phyloP scores from a whole-genome alignment of 1,140 invertebrate species.

The Drosophila ercepeae region DNA sequence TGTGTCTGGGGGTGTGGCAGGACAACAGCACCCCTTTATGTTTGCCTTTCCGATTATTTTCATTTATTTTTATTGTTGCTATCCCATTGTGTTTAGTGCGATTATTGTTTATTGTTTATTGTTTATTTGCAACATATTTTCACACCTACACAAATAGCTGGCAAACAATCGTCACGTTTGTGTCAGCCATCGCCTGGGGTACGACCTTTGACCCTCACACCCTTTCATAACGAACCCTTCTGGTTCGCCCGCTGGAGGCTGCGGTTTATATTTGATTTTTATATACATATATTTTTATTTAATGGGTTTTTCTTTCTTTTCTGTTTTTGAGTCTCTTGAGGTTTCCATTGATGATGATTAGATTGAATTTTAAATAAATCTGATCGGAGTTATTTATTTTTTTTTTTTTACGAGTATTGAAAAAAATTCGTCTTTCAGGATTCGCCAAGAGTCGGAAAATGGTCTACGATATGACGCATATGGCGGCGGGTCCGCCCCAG shows the following conservation, averaged over 20 bases:
- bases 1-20: conserved; percentile 24
- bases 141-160: conserved; percentile 78
- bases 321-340: not conserved
- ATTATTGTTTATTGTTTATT: conserved; percentile 26
- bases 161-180: conserved; percentile 66
- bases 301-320: not conserved
- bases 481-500: conserved; percentile 72
- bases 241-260: not conserved
- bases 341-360: not conserved
- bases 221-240: not conserved
- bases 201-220: not conserved
- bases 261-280: not conserved
- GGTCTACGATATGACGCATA: conserved; percentile 82
- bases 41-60: conserved; percentile 71
- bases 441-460: conserved; percentile 29
- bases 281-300: not conserved
- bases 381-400: too few relatives aligned
- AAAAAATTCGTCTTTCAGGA: too few relatives aligned
- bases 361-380: too few relatives aligned
- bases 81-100: conserved; percentile 43
- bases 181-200: conserved; percentile 2
- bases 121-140: conserved; percentile 80
- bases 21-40: conserved; percentile 29
- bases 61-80: conserved; percentile 67
- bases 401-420: too few relatives aligned